Percentiles rank a stretch among this genome's conserved stretches.
These are phyloP conservation scores for Aphidius ervi DNA, from an alignment of 1,140 invertebrate genomes.

Conservation along the genomic window DNA sequence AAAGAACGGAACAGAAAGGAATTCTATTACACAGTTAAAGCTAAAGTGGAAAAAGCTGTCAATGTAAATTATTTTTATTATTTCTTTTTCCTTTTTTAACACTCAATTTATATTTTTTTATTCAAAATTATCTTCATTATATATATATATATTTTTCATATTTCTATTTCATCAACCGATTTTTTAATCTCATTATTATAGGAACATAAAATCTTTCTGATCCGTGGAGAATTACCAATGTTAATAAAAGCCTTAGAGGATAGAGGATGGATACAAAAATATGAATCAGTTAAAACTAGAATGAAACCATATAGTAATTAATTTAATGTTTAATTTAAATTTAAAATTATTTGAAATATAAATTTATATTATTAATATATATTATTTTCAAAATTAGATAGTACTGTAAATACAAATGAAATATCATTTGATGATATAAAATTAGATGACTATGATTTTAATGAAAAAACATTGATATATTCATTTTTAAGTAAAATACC, in stretches of 20 bases:
- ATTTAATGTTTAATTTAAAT: constrained; percentile 19
- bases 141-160: background rate
- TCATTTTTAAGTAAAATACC: constrained; percentile 31
- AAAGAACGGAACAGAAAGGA: constrained; percentile 22
- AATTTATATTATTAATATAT: background rate
- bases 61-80: constrained; percentile 24
- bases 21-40: constrained; percentile 28
- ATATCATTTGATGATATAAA: constrained; percentile 39
- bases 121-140: background rate
- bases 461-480: constrained; percentile 42
- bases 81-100: background rate
- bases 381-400: constrained; percentile 4
- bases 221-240: constrained; percentile 44
- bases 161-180: constrained; percentile 12
- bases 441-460: constrained; percentile 33
- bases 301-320: constrained; percentile 41
- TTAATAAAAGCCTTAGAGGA: constrained; percentile 38
- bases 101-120: background rate
- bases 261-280: constrained; percentile 46
- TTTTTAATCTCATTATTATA: constrained; percentile 16
- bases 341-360: background rate
- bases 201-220: constrained; percentile 44
- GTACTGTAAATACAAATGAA: constrained; percentile 29
- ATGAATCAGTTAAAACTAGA: constrained; percentile 42
- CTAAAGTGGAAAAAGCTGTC: constrained; percentile 33